Conservation (phyloP, 2,888 invertebrate genomes). For the Empis livida region DNA sequence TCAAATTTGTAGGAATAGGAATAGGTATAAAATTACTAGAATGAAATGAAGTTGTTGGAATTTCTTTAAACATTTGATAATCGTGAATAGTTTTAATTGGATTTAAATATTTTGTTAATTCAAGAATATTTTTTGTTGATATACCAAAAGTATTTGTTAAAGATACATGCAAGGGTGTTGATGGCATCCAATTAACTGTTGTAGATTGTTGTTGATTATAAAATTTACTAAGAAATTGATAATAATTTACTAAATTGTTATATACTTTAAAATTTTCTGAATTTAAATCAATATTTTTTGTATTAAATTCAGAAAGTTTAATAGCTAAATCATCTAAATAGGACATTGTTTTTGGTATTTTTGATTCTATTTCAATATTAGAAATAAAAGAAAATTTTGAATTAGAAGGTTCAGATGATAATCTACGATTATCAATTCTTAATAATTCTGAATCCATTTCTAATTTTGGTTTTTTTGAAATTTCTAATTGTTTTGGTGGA, state of each 20-base stretch:
- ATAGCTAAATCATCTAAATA: too few species aligned
- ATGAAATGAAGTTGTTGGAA: conserved; percentile 8
- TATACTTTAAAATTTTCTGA: neutral
- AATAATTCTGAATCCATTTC: neutral
- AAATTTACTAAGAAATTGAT: conserved; percentile 9
- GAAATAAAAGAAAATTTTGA: conserved; percentile 7
- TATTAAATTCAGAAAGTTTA: too few species aligned
- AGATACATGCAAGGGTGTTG: conserved; percentile 8
- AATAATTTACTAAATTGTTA: conserved; percentile 8
- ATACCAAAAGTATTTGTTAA: conserved; percentile 2
- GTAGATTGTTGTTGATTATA: neutral
- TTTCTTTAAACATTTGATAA: too few species aligned
- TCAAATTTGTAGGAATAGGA: too few species aligned
- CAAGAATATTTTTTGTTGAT: neutral
- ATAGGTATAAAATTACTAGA: conserved; percentile 3
- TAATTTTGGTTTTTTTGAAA: conserved; percentile 1
- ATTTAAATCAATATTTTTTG: neutral
- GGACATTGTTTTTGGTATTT: too few species aligned
- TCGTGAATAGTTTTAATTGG: too few species aligned
- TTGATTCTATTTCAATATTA: too few species aligned
- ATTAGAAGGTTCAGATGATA: too few species aligned
- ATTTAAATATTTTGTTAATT: too few species aligned
- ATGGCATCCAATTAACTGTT: conserved; percentile 6
- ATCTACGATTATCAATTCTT: too few species aligned
- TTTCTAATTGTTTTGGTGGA: conserved; percentile 4